Percentiles rank a stretch among this genome's conserved stretches.
These are phyloP conservation scores for Eonycteris spelaea DNA, from an alignment of 2,113 vertebrate genomes.

Conservation along the genomic window DNA sequence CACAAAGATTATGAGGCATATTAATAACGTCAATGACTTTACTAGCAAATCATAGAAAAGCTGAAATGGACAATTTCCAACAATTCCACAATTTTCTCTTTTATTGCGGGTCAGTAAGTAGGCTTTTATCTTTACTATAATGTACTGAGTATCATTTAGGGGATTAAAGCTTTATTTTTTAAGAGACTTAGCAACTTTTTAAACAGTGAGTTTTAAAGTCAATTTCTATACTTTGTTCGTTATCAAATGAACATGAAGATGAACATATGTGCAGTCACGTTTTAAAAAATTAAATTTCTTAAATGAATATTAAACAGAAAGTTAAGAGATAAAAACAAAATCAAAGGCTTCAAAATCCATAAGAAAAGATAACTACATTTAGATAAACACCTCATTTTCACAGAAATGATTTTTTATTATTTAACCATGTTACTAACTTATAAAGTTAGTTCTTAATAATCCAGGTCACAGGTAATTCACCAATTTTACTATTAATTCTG, in stretches of 20 bases:
- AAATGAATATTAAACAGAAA: neutral
- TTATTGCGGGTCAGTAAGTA: neutral
- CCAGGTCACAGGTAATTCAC: neutral
- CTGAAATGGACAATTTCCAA: neutral
- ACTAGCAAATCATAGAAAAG: constrained; percentile 20
- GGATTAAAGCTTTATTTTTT: constrained; percentile 1
- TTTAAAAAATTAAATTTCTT: constrained; percentile 33
- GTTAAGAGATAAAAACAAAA: constrained; percentile 7
- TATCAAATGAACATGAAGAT: constrained; percentile 26
- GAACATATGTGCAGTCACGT: neutral
- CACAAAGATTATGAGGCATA: neutral
- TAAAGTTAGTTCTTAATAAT: neutral
- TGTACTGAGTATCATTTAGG: neutral
- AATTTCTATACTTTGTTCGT: constrained; percentile 2
- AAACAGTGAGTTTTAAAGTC: neutral
- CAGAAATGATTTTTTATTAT: neutral
- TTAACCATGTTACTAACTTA: neutral
- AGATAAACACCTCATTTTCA: neutral
- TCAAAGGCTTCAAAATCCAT: neutral
- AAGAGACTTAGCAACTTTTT: neutral
- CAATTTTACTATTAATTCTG: neutral
- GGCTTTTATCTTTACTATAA: neutral
- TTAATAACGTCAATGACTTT: constrained; percentile 7
- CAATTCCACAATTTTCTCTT: neutral
- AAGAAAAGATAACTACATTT: neutral